Evolutionary conservation across 2,888 invertebrate genomes (phyloP).

Genomic region (Nomada fucata): DNA sequence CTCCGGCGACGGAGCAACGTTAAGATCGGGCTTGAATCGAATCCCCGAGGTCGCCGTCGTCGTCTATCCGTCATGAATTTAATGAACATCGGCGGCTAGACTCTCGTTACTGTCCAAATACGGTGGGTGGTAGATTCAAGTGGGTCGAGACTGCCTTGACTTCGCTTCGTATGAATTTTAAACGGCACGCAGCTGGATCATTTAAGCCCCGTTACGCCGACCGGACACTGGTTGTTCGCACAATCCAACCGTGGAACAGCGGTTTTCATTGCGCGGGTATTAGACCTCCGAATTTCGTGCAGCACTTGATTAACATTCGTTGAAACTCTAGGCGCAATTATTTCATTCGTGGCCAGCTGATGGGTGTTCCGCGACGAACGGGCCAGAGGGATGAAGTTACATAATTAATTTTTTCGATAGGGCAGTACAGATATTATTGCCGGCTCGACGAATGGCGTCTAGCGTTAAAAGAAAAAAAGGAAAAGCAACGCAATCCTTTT

Average conservation of each 20-base stretch:
- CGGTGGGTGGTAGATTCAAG: constrained; percentile 42
- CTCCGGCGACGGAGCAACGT: constrained; percentile 12
- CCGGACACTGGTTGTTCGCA: neutral
- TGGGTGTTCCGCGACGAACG: too few relatives aligned
- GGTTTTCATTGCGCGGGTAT: neutral
- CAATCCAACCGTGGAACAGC: neutral
- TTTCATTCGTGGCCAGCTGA: too few relatives aligned
- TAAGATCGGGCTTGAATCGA: constrained; percentile 18
- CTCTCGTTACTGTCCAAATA: constrained; percentile 45
- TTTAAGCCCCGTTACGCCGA: neutral
- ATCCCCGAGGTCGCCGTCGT: constrained; percentile 46
- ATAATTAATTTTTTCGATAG: too few relatives aligned
- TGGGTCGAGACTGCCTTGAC: constrained; percentile 52
- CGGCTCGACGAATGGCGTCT: neutral
- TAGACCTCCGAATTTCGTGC: too few relatives aligned
- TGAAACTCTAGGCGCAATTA: too few relatives aligned
- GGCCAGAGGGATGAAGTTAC: too few relatives aligned
- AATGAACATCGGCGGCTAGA: constrained; percentile 50
- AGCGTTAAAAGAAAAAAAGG: neutral
- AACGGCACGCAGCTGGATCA: constrained; percentile 31
- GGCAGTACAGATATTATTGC: too few relatives aligned
- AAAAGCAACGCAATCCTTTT: constrained; percentile 5
- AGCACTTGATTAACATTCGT: too few relatives aligned
- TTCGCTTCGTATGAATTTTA: constrained; percentile 60
- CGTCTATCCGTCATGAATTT: constrained; percentile 44